Evolutionary conservation across 2,113 vertebrate species (phyloP).

Genomic region (Rissa tridactyla): DNA sequence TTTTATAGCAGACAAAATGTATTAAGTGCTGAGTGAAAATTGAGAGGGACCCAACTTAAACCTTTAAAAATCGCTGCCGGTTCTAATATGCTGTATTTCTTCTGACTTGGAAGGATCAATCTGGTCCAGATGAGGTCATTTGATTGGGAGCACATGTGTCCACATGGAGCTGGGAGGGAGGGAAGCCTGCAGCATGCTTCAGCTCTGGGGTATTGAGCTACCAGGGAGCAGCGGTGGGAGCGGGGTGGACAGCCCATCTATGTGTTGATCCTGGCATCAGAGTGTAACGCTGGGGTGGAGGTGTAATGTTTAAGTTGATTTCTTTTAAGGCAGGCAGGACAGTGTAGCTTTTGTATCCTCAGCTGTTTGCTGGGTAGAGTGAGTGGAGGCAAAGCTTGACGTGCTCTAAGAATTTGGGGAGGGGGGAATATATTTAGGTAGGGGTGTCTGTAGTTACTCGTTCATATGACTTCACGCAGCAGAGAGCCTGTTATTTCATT

Average conservation of each 20-base stretch:
- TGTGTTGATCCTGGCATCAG: constrained; percentile 62
- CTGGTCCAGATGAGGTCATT: constrained; percentile 34
- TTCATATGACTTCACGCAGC: background rate
- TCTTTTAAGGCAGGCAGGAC: constrained; percentile 39
- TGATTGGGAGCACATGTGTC: background rate
- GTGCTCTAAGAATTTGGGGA: background rate
- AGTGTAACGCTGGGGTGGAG: background rate
- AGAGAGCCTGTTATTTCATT: background rate
- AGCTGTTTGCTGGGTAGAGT: constrained; percentile 20
- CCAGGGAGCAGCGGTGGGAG: background rate
- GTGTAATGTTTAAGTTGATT: constrained; percentile 46
- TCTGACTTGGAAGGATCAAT: constrained; percentile 47
- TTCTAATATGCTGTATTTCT: constrained; percentile 42
- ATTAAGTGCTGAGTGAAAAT: constrained; percentile 11
- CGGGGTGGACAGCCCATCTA: background rate
- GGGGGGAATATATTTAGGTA: background rate
- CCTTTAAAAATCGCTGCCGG: constrained; percentile 28
- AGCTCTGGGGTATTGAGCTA: constrained; percentile 14
- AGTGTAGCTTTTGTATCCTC: constrained; percentile 60
- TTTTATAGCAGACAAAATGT: background rate
- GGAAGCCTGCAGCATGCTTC: background rate
- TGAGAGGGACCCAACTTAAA: constrained; percentile 15
- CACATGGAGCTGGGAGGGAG: background rate
- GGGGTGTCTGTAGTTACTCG: background rate
- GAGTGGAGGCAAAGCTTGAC: background rate